Percentiles rank a stretch among this genome's conserved stretches.
These are phyloP conservation scores for Naso thynnoides DNA, from an alignment of 2,797 vertebrate species.

Conservation along the genomic window DNA sequence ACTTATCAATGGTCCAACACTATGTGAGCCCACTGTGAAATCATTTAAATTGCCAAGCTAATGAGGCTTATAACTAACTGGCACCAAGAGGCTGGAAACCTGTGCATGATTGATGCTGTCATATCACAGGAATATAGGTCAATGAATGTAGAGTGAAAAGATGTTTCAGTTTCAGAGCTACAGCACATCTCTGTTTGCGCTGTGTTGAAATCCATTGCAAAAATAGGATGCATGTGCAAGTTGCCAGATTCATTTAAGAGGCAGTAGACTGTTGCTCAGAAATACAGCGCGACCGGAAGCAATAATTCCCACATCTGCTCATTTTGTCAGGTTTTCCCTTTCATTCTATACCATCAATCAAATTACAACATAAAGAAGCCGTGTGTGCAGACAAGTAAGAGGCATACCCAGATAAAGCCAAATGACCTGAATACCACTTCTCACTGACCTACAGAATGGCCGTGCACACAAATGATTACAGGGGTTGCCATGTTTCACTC, in stretches of 20 bases:
- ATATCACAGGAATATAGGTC: constrained; percentile 41
- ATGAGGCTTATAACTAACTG: neutral
- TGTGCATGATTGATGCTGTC: neutral
- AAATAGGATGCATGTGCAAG: neutral
- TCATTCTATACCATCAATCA: neutral
- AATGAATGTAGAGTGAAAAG: neutral
- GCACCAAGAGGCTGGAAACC: neutral
- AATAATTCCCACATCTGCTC: neutral
- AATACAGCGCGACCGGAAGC: neutral
- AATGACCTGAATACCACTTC: constrained; percentile 46
- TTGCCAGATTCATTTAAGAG: neutral
- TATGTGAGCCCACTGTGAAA: neutral
- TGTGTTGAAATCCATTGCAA: neutral
- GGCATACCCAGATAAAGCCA: neutral
- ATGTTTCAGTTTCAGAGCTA: constrained; percentile 8
- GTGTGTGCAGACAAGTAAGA: constrained; percentile 7
- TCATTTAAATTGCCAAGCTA: neutral
- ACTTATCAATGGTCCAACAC: constrained; percentile 29
- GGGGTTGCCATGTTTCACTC: constrained; percentile 35
- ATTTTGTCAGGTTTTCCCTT: constrained; percentile 20
- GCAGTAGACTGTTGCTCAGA: constrained; percentile 9
- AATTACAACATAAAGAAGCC: neutral
- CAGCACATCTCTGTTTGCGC: neutral
- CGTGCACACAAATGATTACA: constrained; percentile 38
- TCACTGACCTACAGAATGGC: constrained; percentile 12